Evolutionary conservation across 2,113 vertebrate species (phyloP).

Genomic region (Thunnus maccoyii): DNA sequence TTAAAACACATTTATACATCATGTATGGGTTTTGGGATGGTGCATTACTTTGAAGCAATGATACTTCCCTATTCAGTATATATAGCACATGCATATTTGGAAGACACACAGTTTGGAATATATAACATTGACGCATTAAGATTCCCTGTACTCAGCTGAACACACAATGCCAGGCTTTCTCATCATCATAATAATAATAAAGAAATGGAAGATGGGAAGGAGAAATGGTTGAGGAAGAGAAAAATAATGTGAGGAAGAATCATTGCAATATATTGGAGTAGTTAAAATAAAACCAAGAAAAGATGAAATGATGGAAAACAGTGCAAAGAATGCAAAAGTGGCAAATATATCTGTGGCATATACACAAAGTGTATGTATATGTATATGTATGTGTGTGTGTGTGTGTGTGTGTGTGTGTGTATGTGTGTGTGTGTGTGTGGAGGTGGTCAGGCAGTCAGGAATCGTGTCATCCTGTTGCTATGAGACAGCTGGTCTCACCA

Average conservation of each 20-base stretch:
- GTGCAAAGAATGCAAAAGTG: conserved; percentile 1
- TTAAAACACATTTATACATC: no score
- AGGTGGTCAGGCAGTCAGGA: conserved; percentile 63
- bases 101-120: not conserved
- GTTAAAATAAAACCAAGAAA: not conserved
- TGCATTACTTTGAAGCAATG: not conserved
- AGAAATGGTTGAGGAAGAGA: not conserved
- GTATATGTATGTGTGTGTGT: not conserved
- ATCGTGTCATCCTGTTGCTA: conserved; percentile 74
- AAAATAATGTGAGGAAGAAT: not conserved
- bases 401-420: conserved; percentile 14
- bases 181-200: not conserved
- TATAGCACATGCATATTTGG: not conserved
- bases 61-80: not conserved
- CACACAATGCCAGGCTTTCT: not conserved
- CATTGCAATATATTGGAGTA: not conserved
- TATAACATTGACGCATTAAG: not conserved
- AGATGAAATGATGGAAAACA: not conserved
- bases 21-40: not conserved
- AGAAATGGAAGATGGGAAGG: not conserved
- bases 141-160: no score
- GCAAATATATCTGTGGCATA: not conserved
- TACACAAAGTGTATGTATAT: not conserved
- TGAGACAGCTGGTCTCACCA: conserved; percentile 74
- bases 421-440: conserved; percentile 41